Evolutionary conservation across 2,888 invertebrate species (phyloP).

Genomic region (Torymus texanus): DNA sequence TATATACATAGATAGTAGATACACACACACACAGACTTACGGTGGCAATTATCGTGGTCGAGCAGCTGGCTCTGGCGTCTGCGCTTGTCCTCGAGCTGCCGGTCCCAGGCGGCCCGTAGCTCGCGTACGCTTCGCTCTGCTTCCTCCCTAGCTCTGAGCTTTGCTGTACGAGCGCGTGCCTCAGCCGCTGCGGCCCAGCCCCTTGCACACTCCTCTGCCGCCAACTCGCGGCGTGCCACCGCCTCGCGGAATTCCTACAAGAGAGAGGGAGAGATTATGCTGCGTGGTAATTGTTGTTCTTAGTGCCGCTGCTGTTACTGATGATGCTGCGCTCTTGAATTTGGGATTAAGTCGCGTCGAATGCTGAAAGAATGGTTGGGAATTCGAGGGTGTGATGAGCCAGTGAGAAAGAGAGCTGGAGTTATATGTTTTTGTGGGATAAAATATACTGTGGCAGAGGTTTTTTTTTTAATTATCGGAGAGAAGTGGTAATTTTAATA

Average conservation of each 20-base stretch:
- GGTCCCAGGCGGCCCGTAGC: conserved; percentile 45
- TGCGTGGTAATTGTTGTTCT: background rate
- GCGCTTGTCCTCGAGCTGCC: conserved; percentile 47
- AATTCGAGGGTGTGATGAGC: no score
- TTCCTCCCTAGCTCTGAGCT: conserved; percentile 17
- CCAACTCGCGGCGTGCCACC: conserved; percentile 40
- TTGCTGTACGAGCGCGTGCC: conserved; percentile 26
- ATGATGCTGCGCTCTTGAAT: no score
- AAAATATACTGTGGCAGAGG: no score
- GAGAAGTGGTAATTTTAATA: no score
- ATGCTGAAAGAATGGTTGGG: no score
- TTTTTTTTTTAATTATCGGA: no score
- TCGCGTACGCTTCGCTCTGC: background rate
- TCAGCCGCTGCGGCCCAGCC: conserved; percentile 47
- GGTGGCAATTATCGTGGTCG: conserved; percentile 25
- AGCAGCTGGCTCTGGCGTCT: background rate
- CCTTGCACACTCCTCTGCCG: conserved; percentile 47
- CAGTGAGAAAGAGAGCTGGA: no score
- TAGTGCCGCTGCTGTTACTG: no score
- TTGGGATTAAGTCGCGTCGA: no score
- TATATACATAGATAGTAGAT: no score
- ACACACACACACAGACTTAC: background rate
- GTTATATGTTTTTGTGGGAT: no score
- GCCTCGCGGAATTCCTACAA: conserved; percentile 49
- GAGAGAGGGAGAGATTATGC: background rate